Evolutionary conservation across 2,888 invertebrate genomes (phyloP), one percentile per base, ranked within the genome.

Genomic region (Coleophora deauratella): DNA sequence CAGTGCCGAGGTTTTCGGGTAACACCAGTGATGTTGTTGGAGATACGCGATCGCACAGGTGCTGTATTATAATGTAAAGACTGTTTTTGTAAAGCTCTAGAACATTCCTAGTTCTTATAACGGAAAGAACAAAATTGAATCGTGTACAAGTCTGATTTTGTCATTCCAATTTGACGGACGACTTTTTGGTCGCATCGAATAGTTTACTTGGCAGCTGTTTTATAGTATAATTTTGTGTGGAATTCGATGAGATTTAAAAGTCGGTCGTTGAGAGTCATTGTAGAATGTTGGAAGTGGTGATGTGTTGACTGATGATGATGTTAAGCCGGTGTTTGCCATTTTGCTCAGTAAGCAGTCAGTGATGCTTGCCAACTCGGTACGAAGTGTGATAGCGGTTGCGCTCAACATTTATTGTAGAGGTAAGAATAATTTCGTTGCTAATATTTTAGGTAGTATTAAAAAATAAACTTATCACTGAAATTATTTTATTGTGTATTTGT

Each of bases 21-120:
- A 88, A 92, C 65, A 93, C 93, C 15, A 91, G 93, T 59, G 94
- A 94, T 56, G 91, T 92, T 47, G 89, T 93, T 45, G 92, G 92
- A 49, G 93, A 94, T 66, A 87, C 88, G 44, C 88, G 87, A 62
- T 90, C 88, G 58, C 91, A 85, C 74, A 86, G 91, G 65, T 94
- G 94, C 79, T 94, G 93, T 74, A 74, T 88, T 48, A 84, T 94
- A 45, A 91, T 93, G 90, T 93, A 89, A 53, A 37, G 33, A 37
- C 33, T 31, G 28, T 12, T 35, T 15, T 9, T 9, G n/a, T 4
- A 21, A 21, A 21, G 21, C 3, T 21, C 3, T 32, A n/a, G 12
- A 34, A 34, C 41, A 37, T 37, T 42, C 41, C 41, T 28, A 41
- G 31, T 36, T 40, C 38, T 37, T 31, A 35, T 37, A 30, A 32